These are phyloP conservation scores for Meriones psammophilus DNA, from an alignment of 2,797 vertebrate species.

Conservation along the genomic window DNA sequence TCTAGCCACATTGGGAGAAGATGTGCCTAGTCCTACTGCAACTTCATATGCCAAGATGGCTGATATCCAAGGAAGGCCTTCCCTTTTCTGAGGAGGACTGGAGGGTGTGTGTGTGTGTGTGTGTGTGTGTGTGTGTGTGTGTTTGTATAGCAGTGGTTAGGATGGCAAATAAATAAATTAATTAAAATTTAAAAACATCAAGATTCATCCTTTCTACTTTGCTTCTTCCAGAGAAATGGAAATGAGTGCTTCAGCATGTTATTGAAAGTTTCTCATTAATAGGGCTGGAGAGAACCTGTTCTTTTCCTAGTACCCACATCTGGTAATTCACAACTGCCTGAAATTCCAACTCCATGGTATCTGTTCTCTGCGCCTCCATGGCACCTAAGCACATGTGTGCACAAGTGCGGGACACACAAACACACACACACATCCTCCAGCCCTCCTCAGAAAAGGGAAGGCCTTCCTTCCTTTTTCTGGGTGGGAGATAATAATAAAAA, in stretches of 20 bases:
- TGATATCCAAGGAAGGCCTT: too few species aligned
- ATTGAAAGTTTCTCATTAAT: slow-evolving; percentile 48
- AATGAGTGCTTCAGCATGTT: neutral
- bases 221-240: slow-evolving; percentile 15
- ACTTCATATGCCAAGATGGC: too few species aligned
- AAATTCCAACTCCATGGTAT: neutral
- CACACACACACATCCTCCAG: neutral
- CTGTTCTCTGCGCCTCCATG: neutral
- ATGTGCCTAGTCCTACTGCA: too few species aligned
- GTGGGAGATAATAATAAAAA: neutral
- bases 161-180: too few species aligned
- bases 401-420: neutral
- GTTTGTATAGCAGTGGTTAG: too few species aligned
- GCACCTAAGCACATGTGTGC: neutral
- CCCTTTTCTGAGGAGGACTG: too few species aligned
- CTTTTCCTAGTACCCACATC: neutral
- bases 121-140: too few species aligned
- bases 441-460: too few species aligned
- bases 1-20: too few species aligned
- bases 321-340: neutral
- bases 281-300: neutral
- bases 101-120: too few species aligned
- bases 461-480: too few species aligned
- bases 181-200: too few species aligned
- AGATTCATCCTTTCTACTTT: slow-evolving; percentile 18